Conservation (phyloP, 2,113 vertebrate species). For the Megaleporinus macrocephalus region DNA sequence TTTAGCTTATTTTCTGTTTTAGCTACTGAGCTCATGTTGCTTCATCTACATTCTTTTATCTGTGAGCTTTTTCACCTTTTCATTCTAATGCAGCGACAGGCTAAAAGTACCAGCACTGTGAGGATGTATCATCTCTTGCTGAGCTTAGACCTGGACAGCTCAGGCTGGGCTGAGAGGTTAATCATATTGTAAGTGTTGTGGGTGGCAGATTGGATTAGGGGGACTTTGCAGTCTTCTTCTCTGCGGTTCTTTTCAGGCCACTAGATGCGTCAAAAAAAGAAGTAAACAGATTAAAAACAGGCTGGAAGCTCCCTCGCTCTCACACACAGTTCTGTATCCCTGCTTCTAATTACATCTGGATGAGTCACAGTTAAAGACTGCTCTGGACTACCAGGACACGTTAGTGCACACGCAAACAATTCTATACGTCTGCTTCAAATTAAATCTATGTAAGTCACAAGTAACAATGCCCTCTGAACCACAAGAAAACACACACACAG, state of each 20-base stretch:
- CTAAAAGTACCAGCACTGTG: background rate
- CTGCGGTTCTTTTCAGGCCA: background rate
- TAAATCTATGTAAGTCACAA: background rate
- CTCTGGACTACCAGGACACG: background rate
- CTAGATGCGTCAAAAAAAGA: background rate
- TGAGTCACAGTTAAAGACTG: background rate
- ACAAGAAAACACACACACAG: background rate
- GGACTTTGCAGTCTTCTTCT: background rate
- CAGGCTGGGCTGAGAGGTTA: background rate
- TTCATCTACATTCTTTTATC: background rate
- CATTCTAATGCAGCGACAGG: background rate
- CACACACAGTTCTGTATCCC: background rate
- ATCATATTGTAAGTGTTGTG: background rate
- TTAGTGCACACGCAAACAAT: background rate
- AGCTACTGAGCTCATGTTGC: too few species aligned
- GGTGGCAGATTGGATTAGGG: conserved; percentile 1
- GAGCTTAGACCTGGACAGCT: background rate
- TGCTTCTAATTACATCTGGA: background rate
- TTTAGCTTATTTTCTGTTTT: too few species aligned
- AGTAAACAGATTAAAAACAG: background rate
- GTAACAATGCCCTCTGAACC: background rate
- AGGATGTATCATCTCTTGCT: background rate
- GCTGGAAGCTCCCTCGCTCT: background rate
- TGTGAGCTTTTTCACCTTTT: too few species aligned
- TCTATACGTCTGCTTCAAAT: background rate